A percentile compares a stretch with the other conserved stretches of the same genome.
Evolutionary conservation across 2,888 invertebrate genomes (phyloP).

Genomic region (Dastarcus helophoroides): DNA sequence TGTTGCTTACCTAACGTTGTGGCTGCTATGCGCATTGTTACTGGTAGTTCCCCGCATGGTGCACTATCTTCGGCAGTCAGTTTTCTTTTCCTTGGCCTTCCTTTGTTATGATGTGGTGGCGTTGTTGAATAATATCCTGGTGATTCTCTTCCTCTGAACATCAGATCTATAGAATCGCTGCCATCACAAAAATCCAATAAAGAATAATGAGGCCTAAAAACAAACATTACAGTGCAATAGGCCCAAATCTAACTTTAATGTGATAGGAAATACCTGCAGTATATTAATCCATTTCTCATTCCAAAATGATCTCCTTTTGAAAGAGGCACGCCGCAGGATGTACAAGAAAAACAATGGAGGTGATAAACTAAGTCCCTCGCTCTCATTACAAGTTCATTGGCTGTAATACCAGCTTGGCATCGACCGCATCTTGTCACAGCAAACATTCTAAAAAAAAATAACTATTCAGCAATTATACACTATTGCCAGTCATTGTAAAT

Average conservation of each 20-base stretch:
- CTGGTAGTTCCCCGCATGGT: conserved; percentile 50
- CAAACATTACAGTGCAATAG: conserved; percentile 12
- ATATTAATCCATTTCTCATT: conserved; percentile 69
- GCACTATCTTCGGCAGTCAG: conserved; percentile 41
- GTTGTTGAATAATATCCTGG: conserved; percentile 52
- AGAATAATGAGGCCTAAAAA: conserved; percentile 54
- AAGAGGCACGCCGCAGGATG: conserved; percentile 68
- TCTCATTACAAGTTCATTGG: conserved; percentile 84
- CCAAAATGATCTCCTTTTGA: conserved; percentile 88
- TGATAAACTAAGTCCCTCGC: conserved; percentile 82
- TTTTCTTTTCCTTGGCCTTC: conserved; percentile 70
- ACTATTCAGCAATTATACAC: no score
- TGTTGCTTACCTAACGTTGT: conserved; percentile 53
- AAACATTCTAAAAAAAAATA: conserved; percentile 54
- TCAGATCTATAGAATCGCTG: conserved; percentile 47
- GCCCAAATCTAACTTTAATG: conserved; percentile 11
- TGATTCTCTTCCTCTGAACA: conserved; percentile 47
- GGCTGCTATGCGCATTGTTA: conserved; percentile 58
- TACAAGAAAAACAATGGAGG: conserved; percentile 80
- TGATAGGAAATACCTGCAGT: no score
- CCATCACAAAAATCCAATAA: conserved; percentile 51
- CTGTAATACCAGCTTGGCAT: conserved; percentile 73
- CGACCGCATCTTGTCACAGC: conserved; percentile 76
- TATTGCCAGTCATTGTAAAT: no score
- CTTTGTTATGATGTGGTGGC: conserved; percentile 58